A percentile compares a stretch with the other conserved stretches of the same genome.
These are phyloP conservation scores for Coenonympha arcania DNA, from an alignment of 2,888 invertebrate species.

Conservation along the genomic window DNA sequence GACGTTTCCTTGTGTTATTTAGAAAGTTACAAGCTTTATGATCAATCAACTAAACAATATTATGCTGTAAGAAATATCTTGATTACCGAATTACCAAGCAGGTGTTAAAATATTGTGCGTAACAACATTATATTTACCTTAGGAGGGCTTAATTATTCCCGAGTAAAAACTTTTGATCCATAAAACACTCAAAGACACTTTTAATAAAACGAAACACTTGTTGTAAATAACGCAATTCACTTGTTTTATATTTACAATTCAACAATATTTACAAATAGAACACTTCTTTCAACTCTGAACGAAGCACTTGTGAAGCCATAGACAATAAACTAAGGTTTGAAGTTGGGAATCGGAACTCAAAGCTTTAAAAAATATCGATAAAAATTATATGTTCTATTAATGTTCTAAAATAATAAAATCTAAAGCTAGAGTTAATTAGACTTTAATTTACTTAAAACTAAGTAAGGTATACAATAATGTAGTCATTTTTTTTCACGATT, in stretches of 20 bases:
- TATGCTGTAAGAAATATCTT: not conserved
- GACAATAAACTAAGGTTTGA: conserved; percentile 27
- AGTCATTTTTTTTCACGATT: too few species aligned
- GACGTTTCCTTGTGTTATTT: conserved; percentile 1
- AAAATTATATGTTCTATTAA: not conserved
- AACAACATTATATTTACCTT: conserved; percentile 45
- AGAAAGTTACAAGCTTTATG: not conserved
- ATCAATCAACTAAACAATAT: not conserved
- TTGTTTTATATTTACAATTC: conserved; percentile 52
- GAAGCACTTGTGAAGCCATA: conserved; percentile 48
- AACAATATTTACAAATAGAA: conserved; percentile 67
- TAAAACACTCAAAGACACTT: conserved; percentile 46
- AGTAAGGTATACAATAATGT: too few species aligned
- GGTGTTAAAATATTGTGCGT: conserved; percentile 21
- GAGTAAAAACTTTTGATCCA: conserved; percentile 36
- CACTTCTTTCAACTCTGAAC: conserved; percentile 52
- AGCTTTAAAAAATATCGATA: not conserved
- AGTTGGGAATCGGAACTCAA: not conserved
- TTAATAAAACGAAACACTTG: conserved; percentile 27
- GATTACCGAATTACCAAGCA: conserved; percentile 4
- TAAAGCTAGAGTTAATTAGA: too few species aligned
- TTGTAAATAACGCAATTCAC: conserved; percentile 34
- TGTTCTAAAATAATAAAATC: too few species aligned
- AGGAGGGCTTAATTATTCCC: conserved; percentile 34
- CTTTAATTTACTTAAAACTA: too few species aligned